These are phyloP conservation scores for Rhodeus uyekii DNA, from an alignment of 2,797 vertebrate genomes.

Conservation along the genomic window DNA sequence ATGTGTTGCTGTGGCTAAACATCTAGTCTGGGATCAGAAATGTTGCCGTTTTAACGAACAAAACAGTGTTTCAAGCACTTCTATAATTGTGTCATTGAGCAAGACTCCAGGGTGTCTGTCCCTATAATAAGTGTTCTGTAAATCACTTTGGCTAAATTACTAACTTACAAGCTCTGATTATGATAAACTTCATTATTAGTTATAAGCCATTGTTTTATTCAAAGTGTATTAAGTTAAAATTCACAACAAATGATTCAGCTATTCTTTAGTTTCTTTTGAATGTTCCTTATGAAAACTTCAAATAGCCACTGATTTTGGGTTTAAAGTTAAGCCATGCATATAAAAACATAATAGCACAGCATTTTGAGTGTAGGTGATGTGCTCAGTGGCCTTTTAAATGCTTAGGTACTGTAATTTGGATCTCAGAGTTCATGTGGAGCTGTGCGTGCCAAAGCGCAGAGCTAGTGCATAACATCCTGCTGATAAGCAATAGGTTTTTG, in stretches of 20 bases:
- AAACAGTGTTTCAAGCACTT: not conserved
- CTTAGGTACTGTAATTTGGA: conserved; percentile 34
- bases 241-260: not conserved
- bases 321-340: not conserved
- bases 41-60: not conserved
- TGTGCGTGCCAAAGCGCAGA: conserved; percentile 48
- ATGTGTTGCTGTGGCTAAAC: not conserved
- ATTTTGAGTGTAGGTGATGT: not conserved
- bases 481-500: conserved; percentile 56
- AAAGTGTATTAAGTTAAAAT: conserved; percentile 2
- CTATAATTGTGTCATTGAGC: not conserved
- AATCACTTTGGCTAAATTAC: conserved; percentile 1
- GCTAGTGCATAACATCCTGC: conserved; percentile 50
- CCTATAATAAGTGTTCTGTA: not conserved
- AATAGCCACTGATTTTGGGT: conserved; percentile 8
- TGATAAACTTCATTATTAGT: conserved; percentile 14
- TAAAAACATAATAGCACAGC: conserved; percentile 10
- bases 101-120: conserved; percentile 1
- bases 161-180: not conserved
- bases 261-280: not conserved
- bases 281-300: conserved; percentile 5
- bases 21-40: not conserved
- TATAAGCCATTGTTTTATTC: conserved; percentile 14
- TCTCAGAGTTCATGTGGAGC: conserved; percentile 16
- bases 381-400: conserved; percentile 23